Conservation (phyloP, 1,140 invertebrate genomes). For the Euwallacea fornicatus region DNA sequence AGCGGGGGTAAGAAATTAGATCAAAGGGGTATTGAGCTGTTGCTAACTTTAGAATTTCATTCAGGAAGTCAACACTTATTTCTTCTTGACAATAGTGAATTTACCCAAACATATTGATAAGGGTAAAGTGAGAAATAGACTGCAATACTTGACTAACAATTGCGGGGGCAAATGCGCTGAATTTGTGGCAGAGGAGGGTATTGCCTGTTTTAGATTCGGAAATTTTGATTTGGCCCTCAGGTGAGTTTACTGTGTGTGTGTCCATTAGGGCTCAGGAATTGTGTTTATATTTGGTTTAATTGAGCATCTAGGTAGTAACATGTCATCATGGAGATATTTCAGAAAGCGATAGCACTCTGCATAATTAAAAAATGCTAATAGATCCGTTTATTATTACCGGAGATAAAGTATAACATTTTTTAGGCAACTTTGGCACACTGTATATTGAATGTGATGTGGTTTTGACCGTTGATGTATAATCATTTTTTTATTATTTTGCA, state of each 20-base stretch:
- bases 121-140: constrained; percentile 59
- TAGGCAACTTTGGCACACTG: no score
- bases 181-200: constrained; percentile 63
- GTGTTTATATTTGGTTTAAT: no score
- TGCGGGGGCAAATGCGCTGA: constrained; percentile 76
- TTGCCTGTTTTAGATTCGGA: constrained; percentile 72
- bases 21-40: not conserved
- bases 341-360: no score
- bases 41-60: not conserved
- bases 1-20: constrained; percentile 6
- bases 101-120: constrained; percentile 54
- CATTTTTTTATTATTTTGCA: no score
- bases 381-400: no score
- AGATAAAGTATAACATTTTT: no score
- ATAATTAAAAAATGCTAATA: no score
- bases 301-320: no score
- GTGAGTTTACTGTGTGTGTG: constrained; percentile 54
- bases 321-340: no score
- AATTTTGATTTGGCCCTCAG: constrained; percentile 71
- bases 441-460: no score
- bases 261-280: no score
- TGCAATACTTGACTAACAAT: constrained; percentile 75
- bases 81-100: constrained; percentile 55
- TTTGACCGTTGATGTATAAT: no score
- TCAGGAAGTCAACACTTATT: constrained; percentile 12